Evolutionary conservation across 2,888 invertebrate genomes (phyloP), one percentile per base, ranked within the genome.

Genomic region (Laothoe populi): DNA sequence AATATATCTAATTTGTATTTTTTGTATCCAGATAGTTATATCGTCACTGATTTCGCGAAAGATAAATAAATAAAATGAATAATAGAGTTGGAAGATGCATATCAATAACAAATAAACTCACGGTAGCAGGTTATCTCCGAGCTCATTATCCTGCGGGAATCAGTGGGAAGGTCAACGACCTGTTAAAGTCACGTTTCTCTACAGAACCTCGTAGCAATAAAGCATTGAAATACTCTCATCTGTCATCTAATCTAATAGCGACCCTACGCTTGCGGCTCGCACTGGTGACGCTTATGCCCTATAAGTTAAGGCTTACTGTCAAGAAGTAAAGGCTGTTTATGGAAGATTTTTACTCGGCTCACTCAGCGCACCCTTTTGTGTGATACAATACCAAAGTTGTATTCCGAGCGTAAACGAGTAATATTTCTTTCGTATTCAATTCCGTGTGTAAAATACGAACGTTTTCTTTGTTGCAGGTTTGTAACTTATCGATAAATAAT

Each of bases 291-390:
- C 83, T 84, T 85, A 85, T 78, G 78, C 73, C 68, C 77, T 82
- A 86, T 86, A 86, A 86, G 77, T 88, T 87, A 87, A 84, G 79
- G 83, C 83, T 90, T 87, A 87, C 82, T 84, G 88, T 87, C 84
- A 84, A 74, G 81, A 74, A 78, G 76, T 74, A 77, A 82, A 82
- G 79, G 73, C 79, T 79, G 81, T 85, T 83, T 86, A 88, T 87
- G 77, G 82, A 82, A 74, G 78, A 75, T 79, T 86, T 86, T 85
- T 85, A 82, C 84, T 84, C 77, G 71, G 74, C 75, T 74, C 69
- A 74, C 75, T 76, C 75, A 70, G 72, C 72, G 76, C 75, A 77
- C 71, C 82, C 81, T 84, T 77, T 88, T 86, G 81, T 84, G 61
- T 68, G 65, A 70, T 71, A 78, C 77, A 78, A 79, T 78, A 62